Evolutionary conservation across 1,140 invertebrate genomes (phyloP).

Genomic region (Bombus sibiricus): DNA sequence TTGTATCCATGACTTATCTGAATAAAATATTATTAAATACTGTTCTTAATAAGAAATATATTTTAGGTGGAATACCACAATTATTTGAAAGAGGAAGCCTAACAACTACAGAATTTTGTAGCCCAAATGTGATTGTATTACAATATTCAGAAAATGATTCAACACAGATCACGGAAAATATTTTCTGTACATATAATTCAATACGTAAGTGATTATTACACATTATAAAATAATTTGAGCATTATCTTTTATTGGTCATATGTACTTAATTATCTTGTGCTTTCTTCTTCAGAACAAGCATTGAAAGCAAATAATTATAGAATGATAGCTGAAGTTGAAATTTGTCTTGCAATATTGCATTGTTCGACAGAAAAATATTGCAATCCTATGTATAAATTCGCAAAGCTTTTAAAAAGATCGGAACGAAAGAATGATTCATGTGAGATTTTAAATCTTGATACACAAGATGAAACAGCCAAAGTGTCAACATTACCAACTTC

Average conservation of each 20-base stretch:
- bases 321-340: constrained; percentile 86
- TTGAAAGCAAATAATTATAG: constrained; percentile 75
- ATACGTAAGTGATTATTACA: constrained; percentile 32
- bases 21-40: background rate
- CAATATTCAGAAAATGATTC: constrained; percentile 1
- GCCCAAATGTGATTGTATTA: constrained; percentile 31
- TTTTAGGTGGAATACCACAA: constrained; percentile 25
- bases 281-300: background rate
- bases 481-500: constrained; percentile 10
- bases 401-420: background rate
- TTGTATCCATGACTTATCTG: background rate
- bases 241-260: background rate
- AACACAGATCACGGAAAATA: background rate
- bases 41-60: background rate
- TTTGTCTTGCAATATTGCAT: constrained; percentile 86
- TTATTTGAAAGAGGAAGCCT: background rate
- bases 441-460: constrained; percentile 9
- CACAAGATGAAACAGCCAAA: background rate
- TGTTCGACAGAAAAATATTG: constrained; percentile 86
- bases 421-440: background rate
- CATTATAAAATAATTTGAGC: background rate
- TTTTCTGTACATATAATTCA: constrained; percentile 2
- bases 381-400: constrained; percentile 84
- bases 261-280: background rate
- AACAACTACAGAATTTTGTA: background rate